phyloP scores from a whole-genome alignment of 1,140 invertebrate genomes.

The Eurosta solidaginis region DNA sequence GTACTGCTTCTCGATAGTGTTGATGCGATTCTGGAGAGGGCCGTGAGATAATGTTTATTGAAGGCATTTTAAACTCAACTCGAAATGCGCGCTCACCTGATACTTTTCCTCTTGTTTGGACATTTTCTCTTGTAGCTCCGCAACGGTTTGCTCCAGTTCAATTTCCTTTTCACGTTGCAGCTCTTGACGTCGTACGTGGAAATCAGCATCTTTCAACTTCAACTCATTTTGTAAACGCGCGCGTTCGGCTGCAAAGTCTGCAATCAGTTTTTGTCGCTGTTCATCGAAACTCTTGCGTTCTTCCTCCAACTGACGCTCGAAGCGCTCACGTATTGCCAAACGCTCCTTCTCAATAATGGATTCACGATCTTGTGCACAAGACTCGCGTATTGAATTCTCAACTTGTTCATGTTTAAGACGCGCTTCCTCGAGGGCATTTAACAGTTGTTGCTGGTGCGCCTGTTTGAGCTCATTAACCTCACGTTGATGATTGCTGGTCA shows the following conservation, averaged over 20 bases:
- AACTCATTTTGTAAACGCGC: conserved; percentile 57
- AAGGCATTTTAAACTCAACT: background rate
- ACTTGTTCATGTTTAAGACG: conserved; percentile 61
- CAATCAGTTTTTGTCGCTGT: conserved; percentile 61
- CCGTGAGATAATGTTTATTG: background rate
- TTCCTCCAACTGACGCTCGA: conserved; percentile 64
- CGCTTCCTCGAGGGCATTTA: conserved; percentile 53
- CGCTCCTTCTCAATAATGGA: conserved; percentile 63
- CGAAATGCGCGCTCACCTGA: conserved; percentile 32
- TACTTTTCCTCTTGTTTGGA: conserved; percentile 59
- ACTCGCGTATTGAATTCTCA: conserved; percentile 62
- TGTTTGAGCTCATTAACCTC: conserved; percentile 66
- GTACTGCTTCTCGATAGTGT: conserved; percentile 63
- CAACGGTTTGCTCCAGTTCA: conserved; percentile 59
- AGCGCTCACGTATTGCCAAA: conserved; percentile 60
- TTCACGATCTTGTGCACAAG: conserved; percentile 61
- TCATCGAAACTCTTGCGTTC: conserved; percentile 64
- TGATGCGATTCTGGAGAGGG: conserved; percentile 54
- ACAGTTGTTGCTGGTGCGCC: conserved; percentile 65
- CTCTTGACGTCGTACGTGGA: conserved; percentile 45
- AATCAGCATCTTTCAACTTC: conserved; percentile 57
- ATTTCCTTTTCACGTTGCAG: conserved; percentile 48
- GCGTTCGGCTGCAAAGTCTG: conserved; percentile 60
- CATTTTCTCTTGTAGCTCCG: conserved; percentile 61
- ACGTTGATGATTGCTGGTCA: conserved; percentile 68